A percentile compares a stretch with the other conserved stretches of the same genome.
These are phyloP conservation scores for Deilephila porcellus DNA, from an alignment of 2,888 invertebrate species.

Conservation along the genomic window DNA sequence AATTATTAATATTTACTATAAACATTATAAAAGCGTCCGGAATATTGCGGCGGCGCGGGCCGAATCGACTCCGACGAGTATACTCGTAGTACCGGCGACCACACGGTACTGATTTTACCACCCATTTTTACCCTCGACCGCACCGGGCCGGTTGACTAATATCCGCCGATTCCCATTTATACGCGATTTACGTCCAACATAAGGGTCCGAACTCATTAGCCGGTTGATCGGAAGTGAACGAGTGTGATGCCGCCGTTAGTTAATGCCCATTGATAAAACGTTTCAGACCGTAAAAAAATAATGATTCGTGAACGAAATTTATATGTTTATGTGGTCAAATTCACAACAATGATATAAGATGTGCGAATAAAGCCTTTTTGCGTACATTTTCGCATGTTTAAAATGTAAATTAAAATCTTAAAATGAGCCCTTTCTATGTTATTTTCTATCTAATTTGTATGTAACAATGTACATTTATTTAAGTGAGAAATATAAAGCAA, in stretches of 20 bases:
- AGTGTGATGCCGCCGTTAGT: constrained; percentile 16
- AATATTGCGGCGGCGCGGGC: neutral
- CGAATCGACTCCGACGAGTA: neutral
- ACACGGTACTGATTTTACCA: constrained; percentile 42
- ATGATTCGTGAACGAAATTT: neutral
- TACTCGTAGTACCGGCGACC: neutral
- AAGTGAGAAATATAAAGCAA: neutral
- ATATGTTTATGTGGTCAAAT: neutral
- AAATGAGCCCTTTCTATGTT: neutral
- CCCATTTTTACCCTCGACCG: constrained; percentile 48
- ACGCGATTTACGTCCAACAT: constrained; percentile 37
- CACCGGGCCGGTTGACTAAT: constrained; percentile 47
- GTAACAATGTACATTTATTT: neutral
- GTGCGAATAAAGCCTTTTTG: too few species aligned
- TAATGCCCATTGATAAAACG: neutral
- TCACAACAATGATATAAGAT: too few species aligned
- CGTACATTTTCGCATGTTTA: neutral
- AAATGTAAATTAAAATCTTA: neutral
- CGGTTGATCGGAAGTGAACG: constrained; percentile 26
- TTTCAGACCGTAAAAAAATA: neutral
- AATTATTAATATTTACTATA: neutral
- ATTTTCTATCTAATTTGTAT: neutral
- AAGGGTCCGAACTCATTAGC: constrained; percentile 26
- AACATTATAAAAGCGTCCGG: neutral
- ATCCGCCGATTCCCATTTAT: constrained; percentile 46